Conservation (phyloP, 1,140 invertebrate species). For the roundworm (Caenorhabditis elegans) region DNA sequence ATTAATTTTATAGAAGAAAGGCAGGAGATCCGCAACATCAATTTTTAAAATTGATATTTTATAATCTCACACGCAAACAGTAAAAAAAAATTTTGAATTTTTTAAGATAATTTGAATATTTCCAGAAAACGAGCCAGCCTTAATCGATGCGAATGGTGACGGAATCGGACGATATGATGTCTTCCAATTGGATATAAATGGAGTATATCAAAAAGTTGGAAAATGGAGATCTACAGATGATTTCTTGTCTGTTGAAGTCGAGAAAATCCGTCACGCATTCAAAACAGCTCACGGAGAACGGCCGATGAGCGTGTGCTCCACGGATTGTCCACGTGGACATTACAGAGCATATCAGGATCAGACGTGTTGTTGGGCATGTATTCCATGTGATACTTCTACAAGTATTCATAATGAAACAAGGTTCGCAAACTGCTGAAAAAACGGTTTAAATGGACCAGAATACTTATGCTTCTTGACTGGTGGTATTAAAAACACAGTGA, state of each 20-base stretch:
- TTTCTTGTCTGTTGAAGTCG: conserved; percentile 50
- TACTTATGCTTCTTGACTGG: no score
- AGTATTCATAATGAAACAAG: conserved; percentile 75
- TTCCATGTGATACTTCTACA: conserved; percentile 73
- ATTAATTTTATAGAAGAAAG: no score
- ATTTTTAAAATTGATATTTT: no score
- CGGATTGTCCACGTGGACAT: conserved; percentile 72
- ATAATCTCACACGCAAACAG: no score
- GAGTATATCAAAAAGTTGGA: conserved; percentile 52
- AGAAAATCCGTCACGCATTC: conserved; percentile 54
- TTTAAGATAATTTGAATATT: no score
- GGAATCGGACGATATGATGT: conserved; percentile 69
- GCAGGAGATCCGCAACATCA: no score
- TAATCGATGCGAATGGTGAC: conserved; percentile 69
- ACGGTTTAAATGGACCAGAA: no score
- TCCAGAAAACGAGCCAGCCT: conserved; percentile 45
- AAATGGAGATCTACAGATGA: conserved; percentile 39
- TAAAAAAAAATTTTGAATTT: no score
- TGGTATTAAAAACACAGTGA: no score
- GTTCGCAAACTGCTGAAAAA: neutral
- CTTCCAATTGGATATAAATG: conserved; percentile 61
- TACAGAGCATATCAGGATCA: conserved; percentile 70
- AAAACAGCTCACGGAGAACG: conserved; percentile 40
- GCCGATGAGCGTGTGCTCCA: conserved; percentile 73
- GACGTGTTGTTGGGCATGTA: conserved; percentile 78